phyloP scores from a whole-genome alignment of 1,140 invertebrate genomes.

The Hermetia illucens region DNA sequence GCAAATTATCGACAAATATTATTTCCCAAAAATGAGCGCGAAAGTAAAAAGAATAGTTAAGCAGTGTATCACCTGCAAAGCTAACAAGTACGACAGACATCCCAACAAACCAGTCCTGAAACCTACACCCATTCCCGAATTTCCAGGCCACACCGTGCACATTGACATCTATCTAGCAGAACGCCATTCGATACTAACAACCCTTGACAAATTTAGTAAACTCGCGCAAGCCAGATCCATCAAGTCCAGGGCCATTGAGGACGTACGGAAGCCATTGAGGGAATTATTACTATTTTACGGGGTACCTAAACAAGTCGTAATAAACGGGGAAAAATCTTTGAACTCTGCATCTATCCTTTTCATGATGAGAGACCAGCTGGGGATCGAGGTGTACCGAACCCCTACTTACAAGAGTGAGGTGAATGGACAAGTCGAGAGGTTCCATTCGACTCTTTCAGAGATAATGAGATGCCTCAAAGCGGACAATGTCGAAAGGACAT shows the following conservation, averaged over 20 bases:
- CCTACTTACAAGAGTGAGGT: conserved; percentile 5
- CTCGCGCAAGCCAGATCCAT: conserved; percentile 6
- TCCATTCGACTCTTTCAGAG: neutral
- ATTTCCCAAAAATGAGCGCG: conserved; percentile 4
- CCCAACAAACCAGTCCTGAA: conserved; percentile 1
- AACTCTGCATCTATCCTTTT: conserved; percentile 9
- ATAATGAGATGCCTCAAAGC: neutral
- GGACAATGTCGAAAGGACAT: neutral
- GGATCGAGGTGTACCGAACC: conserved; percentile 6
- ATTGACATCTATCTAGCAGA: conserved; percentile 5
- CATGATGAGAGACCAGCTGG: conserved; percentile 8
- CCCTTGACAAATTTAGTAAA: conserved; percentile 11
- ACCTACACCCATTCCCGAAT: conserved; percentile 7
- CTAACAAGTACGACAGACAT: conserved; percentile 6
- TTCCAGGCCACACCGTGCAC: conserved; percentile 5
- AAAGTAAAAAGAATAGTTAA: conserved; percentile 3
- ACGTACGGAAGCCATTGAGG: conserved; percentile 4
- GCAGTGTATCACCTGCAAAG: conserved; percentile 5
- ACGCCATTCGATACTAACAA: conserved; percentile 5
- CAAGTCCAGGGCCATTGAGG: conserved; percentile 8
- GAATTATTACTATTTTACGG: conserved; percentile 8
- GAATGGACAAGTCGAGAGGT: conserved; percentile 3
- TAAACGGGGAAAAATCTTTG: conserved; percentile 8
- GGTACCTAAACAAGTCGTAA: conserved; percentile 5
- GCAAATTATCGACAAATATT: conserved; percentile 5